Evolutionary conservation across 2,888 invertebrate genomes (phyloP), one percentile per base, ranked within the genome.

Genomic region (Cephus pulcher): DNA sequence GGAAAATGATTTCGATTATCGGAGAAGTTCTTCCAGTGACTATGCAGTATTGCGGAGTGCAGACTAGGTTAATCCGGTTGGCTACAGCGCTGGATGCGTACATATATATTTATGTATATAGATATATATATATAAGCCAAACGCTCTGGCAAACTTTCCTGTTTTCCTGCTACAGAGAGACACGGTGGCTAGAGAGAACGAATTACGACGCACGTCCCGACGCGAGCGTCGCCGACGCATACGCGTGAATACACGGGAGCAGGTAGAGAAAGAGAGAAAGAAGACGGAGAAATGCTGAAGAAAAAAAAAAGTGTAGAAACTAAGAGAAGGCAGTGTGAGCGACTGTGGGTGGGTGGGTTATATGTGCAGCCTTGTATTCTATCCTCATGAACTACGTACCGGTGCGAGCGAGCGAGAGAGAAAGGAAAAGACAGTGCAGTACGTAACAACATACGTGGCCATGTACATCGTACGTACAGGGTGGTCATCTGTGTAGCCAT

Each of bases 401-500:
- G 71, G 23, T 30, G 32, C 11, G 32, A 32, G 71, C 15, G 35
- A 74, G 74, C 2, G 11, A 35, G 32, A 34, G 11, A 40, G 74
- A 35, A 1, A 35, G 34, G 12, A 12, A 34, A 12, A 15, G 33
- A 35, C 12, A 37, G n/a, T 74, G 34, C 70, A 35, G 40, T 34
- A 74, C n/a, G 37, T 70, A 76, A 73, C 68, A 74, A 76, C 80
- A 80, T 81, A 75, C 77, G 73, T 77, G 79, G 76, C 78, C 74
- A 76, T 56, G 35, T 73, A 74, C 40, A 56, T 56, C 56, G 78
- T 83, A 71, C 34, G 73, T 73, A 77, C 74, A 34, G 73, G 71
- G 75, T 78, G 78, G 75, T 75, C 71, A 73, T 78, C 76, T 74
- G 74, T 75, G 78, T 75, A 78, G 78, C 75, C 78, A 78, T 78